These are phyloP conservation scores for Neotragus pygmaeus DNA, from an alignment of 2,113 vertebrate species.

Conservation along the genomic window DNA sequence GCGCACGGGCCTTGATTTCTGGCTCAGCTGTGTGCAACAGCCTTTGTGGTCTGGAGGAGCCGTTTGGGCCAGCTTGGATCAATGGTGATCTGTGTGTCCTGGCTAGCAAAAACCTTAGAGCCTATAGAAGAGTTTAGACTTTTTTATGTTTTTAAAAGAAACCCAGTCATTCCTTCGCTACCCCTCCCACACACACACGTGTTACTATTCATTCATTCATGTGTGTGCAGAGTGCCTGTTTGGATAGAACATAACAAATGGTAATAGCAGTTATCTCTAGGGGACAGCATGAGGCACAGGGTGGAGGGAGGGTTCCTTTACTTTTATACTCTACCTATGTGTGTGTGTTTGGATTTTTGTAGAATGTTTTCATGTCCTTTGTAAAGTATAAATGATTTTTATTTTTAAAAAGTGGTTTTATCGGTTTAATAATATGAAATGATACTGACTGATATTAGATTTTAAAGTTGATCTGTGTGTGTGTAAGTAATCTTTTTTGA, in stretches of 20 bases:
- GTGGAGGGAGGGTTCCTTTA: not conserved
- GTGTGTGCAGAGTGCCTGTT: not conserved
- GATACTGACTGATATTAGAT: not conserved
- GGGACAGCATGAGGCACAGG: not conserved
- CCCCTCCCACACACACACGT: accelerated
- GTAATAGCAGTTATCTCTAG: not conserved
- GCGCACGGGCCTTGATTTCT: not conserved
- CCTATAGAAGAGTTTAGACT: not conserved
- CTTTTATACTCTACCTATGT: not conserved
- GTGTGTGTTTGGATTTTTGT: not conserved
- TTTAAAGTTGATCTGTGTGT: not conserved
- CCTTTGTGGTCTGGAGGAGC: not conserved
- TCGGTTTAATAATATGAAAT: not conserved
- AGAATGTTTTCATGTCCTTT: not conserved
- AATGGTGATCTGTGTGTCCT: not conserved
- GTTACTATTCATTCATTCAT: not conserved
- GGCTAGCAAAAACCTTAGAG: not conserved
- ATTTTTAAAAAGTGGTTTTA: not conserved
- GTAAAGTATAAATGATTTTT: not conserved
- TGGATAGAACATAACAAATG: not conserved
- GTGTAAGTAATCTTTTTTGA: not conserved
- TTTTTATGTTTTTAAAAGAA: not conserved
- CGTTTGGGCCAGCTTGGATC: not conserved
- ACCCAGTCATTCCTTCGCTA: accelerated
- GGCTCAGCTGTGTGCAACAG: not conserved